Evolutionary conservation across 2,888 invertebrate genomes (phyloP).

Genomic region (Tupiocoris notatus): DNA sequence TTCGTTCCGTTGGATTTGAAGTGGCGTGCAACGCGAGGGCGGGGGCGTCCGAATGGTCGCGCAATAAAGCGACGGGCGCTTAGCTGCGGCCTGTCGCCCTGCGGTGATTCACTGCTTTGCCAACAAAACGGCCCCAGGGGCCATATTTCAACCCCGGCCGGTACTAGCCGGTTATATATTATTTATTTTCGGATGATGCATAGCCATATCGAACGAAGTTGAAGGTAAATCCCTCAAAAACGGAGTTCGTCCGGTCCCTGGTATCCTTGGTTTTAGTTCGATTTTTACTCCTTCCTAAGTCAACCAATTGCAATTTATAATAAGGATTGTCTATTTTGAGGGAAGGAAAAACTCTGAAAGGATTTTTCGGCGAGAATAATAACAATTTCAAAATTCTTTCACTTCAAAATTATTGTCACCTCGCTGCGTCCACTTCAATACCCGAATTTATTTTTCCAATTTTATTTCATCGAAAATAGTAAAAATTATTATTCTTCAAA

Average conservation of each 20-base stretch:
- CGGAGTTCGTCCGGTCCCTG: neutral
- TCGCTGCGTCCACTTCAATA: too few relatives aligned
- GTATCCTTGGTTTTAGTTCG: too few relatives aligned
- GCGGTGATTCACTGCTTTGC: slow-evolving; percentile 33
- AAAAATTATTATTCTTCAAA: too few relatives aligned
- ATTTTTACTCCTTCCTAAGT: too few relatives aligned
- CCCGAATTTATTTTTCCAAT: too few relatives aligned
- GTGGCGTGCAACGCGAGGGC: neutral
- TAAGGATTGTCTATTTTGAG: too few relatives aligned
- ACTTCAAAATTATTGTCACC: too few relatives aligned
- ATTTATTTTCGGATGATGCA: slow-evolving; percentile 34
- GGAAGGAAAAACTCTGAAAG: too few relatives aligned
- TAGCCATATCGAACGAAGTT: slow-evolving; percentile 23
- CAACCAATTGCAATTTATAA: too few relatives aligned
- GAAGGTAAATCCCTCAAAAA: slow-evolving; percentile 32
- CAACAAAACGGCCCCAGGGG: slow-evolving; percentile 40
- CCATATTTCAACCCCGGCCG: slow-evolving; percentile 25
- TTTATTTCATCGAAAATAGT: too few relatives aligned
- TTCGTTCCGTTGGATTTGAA: neutral
- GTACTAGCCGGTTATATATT: slow-evolving; percentile 39
- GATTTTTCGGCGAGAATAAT: too few relatives aligned
- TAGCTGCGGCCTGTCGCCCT: slow-evolving; percentile 37
- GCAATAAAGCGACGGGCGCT: slow-evolving; percentile 39
- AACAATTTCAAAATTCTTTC: too few relatives aligned
- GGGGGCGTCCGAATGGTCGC: neutral